Percentiles rank a stretch among this genome's conserved stretches.
Evolutionary conservation across 2,113 vertebrate genomes (phyloP).

Genomic region (Sinocyclocheilus anophthalmus): DNA sequence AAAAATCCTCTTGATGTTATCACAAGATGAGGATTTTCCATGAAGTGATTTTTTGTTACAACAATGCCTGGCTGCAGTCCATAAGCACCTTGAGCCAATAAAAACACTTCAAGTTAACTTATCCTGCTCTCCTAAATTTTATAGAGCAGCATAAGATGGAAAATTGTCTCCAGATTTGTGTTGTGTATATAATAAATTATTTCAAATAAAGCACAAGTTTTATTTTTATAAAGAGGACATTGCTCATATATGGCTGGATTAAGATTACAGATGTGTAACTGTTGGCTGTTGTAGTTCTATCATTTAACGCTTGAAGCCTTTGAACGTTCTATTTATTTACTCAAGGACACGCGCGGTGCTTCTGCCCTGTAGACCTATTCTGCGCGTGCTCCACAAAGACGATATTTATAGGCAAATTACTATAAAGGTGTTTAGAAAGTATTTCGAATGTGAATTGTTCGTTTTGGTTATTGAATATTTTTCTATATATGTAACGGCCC

Average conservation of each 20-base stretch:
- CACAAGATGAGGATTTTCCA: constrained; percentile 37
- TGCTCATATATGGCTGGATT: constrained; percentile 20
- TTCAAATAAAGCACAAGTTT: constrained; percentile 22
- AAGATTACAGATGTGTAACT: constrained; percentile 30
- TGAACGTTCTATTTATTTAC: constrained; percentile 20
- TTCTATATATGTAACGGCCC: not conserved
- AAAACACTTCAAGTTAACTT: constrained; percentile 56
- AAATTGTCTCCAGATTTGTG: constrained; percentile 46
- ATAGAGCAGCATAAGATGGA: constrained; percentile 38
- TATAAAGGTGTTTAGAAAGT: not conserved
- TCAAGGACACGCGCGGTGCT: not conserved
- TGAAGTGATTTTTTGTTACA: constrained; percentile 48
- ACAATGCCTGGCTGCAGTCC: constrained; percentile 53
- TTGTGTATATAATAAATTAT: constrained; percentile 20
- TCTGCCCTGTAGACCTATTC: not conserved
- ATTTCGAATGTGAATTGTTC: not conserved
- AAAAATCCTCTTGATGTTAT: constrained; percentile 44
- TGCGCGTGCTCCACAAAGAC: not conserved
- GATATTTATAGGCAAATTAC: not conserved
- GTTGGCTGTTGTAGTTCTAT: not conserved
- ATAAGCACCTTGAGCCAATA: constrained; percentile 43
- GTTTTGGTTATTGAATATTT: not conserved
- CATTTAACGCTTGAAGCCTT: constrained; percentile 13
- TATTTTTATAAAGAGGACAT: constrained; percentile 19
- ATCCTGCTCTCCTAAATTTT: constrained; percentile 43